Conservation (phyloP, 64 coral and sea anemone species). For the Stichodactyla mertensii region DNA sequence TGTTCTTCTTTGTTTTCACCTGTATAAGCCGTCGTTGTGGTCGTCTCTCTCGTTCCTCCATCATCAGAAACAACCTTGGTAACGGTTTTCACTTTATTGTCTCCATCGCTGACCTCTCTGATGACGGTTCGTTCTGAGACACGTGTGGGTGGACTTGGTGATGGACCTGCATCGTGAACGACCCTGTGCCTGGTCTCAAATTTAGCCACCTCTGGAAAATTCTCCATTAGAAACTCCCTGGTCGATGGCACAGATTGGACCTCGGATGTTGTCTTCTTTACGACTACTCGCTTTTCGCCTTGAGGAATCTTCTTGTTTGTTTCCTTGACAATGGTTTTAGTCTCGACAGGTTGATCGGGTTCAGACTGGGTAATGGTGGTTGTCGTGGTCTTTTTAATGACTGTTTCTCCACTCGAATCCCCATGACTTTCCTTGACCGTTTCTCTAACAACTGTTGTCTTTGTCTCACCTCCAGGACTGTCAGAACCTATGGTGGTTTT, state of each 20-base stretch:
- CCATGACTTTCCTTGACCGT: background rate
- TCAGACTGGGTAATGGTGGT: background rate
- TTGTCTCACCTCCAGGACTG: background rate
- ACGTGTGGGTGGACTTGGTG: background rate
- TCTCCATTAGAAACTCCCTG: background rate
- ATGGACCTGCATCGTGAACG: background rate
- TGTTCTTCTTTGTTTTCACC: background rate
- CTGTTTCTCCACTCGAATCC: background rate
- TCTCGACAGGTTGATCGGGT: background rate
- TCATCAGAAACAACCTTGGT: slow-evolving; percentile 3
- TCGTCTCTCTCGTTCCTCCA: background rate
- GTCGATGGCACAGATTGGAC: background rate
- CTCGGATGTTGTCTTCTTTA: background rate
- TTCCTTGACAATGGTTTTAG: slow-evolving; percentile 12
- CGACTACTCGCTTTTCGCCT: slow-evolving; percentile 1
- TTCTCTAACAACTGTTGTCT: background rate
- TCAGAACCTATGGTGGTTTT: background rate
- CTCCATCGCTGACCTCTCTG: background rate
- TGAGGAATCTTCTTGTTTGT: background rate
- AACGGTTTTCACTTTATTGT: background rate
- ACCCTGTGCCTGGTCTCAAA: background rate
- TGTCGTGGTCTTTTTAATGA: slow-evolving; percentile 1
- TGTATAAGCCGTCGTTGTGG: background rate
- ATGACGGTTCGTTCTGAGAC: background rate
- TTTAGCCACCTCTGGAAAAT: background rate